These are phyloP conservation scores for Psococerastis gibbosa DNA, from an alignment of 2,888 invertebrate species.

Conservation along the genomic window DNA sequence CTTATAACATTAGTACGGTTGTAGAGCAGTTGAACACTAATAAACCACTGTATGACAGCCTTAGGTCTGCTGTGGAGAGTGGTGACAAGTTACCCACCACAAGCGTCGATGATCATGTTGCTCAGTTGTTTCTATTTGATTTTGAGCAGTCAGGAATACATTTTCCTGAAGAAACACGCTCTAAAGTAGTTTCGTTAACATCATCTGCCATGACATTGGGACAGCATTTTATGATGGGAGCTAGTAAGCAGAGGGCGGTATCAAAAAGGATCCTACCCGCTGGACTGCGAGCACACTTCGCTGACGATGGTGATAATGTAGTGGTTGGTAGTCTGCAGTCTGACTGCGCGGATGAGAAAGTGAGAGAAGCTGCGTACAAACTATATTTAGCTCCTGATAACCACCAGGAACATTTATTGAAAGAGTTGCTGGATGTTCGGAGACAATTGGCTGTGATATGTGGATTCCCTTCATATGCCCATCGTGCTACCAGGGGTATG, in stretches of 20 bases:
- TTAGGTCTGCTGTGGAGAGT: slow-evolving; percentile 46
- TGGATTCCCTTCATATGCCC: slow-evolving; percentile 76
- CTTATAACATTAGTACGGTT: slow-evolving; percentile 69
- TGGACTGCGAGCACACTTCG: slow-evolving; percentile 24
- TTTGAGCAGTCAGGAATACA: slow-evolving; percentile 98
- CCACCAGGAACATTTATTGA: slow-evolving; percentile 54
- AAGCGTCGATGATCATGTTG: slow-evolving; percentile 67
- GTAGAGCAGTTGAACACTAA: slow-evolving; percentile 96
- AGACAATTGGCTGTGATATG: slow-evolving; percentile 67
- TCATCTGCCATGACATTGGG: slow-evolving; percentile 64
- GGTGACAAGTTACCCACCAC: slow-evolving; percentile 47
- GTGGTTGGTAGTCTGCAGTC: slow-evolving; percentile 65
- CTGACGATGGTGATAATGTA: slow-evolving; percentile 48
- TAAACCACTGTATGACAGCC: slow-evolving; percentile 55
- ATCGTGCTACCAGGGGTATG: slow-evolving; percentile 75
- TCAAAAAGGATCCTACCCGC: slow-evolving; percentile 44
- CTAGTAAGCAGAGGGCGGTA: slow-evolving; percentile 47
- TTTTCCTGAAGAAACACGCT: slow-evolving; percentile 50
- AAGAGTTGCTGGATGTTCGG: slow-evolving; percentile 50
- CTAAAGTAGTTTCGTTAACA: slow-evolving; percentile 65
- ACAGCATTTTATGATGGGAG: slow-evolving; percentile 62
- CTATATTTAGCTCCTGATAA: slow-evolving; percentile 63
- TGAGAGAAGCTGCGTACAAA: slow-evolving; percentile 75
- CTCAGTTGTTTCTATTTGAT: slow-evolving; percentile 80
- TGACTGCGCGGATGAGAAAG: slow-evolving; percentile 56